phyloP scores from a whole-genome alignment of 1,140 invertebrate genomes.

The Eurosta solidaginis region DNA sequence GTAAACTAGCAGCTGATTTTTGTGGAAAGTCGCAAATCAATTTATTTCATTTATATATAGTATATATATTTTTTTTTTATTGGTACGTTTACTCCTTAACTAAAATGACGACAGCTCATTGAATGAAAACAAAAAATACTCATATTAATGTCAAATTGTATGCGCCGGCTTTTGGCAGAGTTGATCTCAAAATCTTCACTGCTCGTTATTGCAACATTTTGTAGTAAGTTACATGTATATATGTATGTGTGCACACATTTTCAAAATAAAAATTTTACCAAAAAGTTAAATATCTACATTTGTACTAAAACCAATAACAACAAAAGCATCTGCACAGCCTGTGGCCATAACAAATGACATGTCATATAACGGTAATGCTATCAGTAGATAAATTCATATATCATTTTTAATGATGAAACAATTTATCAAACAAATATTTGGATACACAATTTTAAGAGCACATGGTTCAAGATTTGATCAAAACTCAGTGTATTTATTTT shows the following conservation, averaged over 20 bases:
- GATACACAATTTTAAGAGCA: too few relatives aligned
- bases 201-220: not conserved
- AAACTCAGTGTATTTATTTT: too few relatives aligned
- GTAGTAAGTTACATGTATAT: too few relatives aligned
- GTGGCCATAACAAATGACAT: conserved; percentile 2
- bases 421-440: not conserved
- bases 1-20: not conserved
- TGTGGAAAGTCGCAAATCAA: not conserved
- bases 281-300: too few relatives aligned
- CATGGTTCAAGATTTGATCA: too few relatives aligned
- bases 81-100: not conserved
- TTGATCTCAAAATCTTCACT: not conserved
- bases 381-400: conserved; percentile 11
- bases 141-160: conserved; percentile 15
- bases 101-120: conserved; percentile 3
- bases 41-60: not conserved
- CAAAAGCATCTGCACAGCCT: too few relatives aligned
- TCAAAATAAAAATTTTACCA: too few relatives aligned
- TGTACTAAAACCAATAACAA: too few relatives aligned
- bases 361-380: conserved; percentile 3
- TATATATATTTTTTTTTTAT: not conserved
- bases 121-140: not conserved
- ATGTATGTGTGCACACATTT: too few relatives aligned
- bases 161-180: not conserved
- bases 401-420: not conserved